Conservation (phyloP, 1,140 invertebrate species). For the Pygmarrhopalites habei region DNA sequence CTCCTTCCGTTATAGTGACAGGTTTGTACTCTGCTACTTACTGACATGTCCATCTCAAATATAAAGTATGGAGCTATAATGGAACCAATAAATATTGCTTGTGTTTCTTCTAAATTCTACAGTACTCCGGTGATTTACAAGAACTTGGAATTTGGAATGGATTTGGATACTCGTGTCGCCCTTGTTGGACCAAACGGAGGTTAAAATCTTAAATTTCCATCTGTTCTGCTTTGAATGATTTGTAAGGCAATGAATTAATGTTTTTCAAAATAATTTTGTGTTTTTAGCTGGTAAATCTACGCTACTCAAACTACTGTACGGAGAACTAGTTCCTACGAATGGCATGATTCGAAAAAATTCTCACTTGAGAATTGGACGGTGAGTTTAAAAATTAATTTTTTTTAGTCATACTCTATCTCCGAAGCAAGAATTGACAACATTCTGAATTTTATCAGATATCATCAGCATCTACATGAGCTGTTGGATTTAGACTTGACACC, state of each 20-base stretch:
- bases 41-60: no score
- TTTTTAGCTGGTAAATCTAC: constrained; percentile 90
- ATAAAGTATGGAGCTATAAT: no score
- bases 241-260: not conserved
- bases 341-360: constrained; percentile 98
- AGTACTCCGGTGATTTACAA: constrained; percentile 92
- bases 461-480: constrained; percentile 96
- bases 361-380: constrained; percentile 86
- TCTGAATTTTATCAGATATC: constrained; percentile 58
- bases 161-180: constrained; percentile 93
- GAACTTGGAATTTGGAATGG: constrained; percentile 97
- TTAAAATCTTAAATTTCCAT: no score
- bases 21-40: no score
- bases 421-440: no score
- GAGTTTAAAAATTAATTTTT: no score
- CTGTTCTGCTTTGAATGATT: not conserved
- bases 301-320: constrained; percentile 87
- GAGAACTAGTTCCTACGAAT: constrained; percentile 86
- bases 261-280: no score
- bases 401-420: no score
- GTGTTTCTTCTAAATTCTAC: no score
- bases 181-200: constrained; percentile 63
- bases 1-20: constrained; percentile 89
- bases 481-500: constrained; percentile 91
- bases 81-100: no score